Evolutionary conservation across 2,797 vertebrate genomes (phyloP), one percentile per base, ranked within the genome.

Genomic region (Urocyon cinereoargenteus): DNA sequence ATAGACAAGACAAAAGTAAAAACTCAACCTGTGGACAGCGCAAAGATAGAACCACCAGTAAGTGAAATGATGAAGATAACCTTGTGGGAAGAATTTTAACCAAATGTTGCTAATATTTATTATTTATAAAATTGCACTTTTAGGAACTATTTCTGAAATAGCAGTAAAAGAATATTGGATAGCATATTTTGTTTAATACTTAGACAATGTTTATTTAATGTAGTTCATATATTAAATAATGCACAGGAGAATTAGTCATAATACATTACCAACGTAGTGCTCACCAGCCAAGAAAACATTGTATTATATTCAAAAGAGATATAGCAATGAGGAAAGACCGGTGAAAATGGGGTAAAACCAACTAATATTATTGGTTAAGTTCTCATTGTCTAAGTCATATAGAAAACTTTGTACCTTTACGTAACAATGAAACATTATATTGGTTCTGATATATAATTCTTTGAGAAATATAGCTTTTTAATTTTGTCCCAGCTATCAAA

Each of bases 1-100:
- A 98, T 99, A 92, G 99, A 99, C 95, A 99, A 99, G 98, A 99
- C 99, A 36, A 99, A 99, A 98, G 99, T 99, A 77, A 99, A 99
- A 96, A 95, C 98, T 49, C 99, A 99, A 75, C 98, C 98, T 0
- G 97, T 98, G 84, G 97, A 99, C 11, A 99, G 99, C 68, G 99
- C 99, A 66, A 98, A 98, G 85, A 98, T 99, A 97, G 99, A 99
- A 72, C 99, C 98, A 97, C 99, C 99, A 98, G 99, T 99, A 98
- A 99, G 99, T 98, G 16, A 90, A 96, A 91, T 45, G 82, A 77
- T 34, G 64, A 90, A 28, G 19, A 77, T 61, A 86, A 75, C 15
- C 26, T 64, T 6, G 61, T 62, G 68, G 68, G 21, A 86, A 57
- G 59, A 86, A 82, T 66, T 51, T 57, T 86, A 73, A 62, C 28